Evolutionary conservation across 37 sponge, comb jelly and placozoan genomes (phyloP).

Genomic region (Lycopodina hypogea): DNA sequence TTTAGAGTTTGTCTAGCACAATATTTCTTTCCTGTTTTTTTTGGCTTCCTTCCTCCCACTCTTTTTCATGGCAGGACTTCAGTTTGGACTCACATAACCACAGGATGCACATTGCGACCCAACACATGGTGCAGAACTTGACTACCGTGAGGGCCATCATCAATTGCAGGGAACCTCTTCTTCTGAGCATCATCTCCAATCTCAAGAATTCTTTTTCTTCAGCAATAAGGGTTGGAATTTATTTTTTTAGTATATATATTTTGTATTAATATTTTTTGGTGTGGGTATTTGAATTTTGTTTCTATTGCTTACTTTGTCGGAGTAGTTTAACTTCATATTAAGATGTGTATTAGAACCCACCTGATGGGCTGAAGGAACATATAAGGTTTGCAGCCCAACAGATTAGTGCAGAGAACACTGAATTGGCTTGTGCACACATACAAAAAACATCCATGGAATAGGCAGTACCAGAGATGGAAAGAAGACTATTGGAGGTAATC

Average conservation of each 20-base stretch:
- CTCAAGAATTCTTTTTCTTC: conserved; percentile 77
- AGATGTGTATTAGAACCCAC: conserved; percentile 9
- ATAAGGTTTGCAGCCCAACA: conserved; percentile 80
- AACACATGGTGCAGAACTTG: conserved; percentile 96
- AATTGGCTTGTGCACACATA: conserved; percentile 96
- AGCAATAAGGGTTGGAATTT: conserved; percentile 56
- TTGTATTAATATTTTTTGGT: too few species aligned
- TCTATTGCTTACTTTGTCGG: too few species aligned
- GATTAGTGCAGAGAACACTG: conserved; percentile 91
- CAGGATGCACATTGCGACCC: conserved; percentile 85
- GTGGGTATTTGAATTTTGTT: too few species aligned
- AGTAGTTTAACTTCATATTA: too few species aligned
- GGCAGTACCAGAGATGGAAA: conserved; percentile 93
- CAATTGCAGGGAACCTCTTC: conserved; percentile 92
- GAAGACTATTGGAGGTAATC: conserved; percentile 80
- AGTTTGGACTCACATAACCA: conserved; percentile 91
- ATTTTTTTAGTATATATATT: background rate
- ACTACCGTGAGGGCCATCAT: conserved; percentile 99
- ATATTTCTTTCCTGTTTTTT: background rate
- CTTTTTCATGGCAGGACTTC: conserved; percentile 82
- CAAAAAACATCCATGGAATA: conserved; percentile 97
- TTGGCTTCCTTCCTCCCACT: background rate
- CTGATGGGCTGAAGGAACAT: conserved; percentile 67
- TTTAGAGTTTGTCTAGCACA: background rate
- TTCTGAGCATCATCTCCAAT: conserved; percentile 84